A percentile compares a stretch with the other conserved stretches of the same genome.
phyloP scores from a whole-genome alignment of 2,888 invertebrate species.

The Teleogryllus oceanicus region DNA sequence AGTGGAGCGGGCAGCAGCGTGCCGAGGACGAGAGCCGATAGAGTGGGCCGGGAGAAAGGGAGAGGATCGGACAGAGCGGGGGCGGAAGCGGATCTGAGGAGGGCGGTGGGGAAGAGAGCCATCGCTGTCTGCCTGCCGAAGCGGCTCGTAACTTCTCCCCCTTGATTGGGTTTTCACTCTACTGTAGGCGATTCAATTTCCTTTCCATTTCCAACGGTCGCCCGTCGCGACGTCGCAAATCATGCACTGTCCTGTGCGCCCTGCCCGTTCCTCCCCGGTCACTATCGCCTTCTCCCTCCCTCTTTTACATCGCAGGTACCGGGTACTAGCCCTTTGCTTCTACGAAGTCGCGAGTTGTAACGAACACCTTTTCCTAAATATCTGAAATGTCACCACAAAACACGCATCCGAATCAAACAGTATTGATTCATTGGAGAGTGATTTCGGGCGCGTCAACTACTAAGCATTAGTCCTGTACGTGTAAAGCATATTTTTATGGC shows the following conservation, averaged over 20 bases:
- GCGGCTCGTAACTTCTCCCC: not conserved
- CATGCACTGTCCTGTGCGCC: not conserved
- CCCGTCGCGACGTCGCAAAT: not conserved
- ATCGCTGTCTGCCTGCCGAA: not conserved
- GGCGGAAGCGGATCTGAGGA: not conserved
- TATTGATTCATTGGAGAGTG: no score
- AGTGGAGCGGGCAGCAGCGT: not conserved
- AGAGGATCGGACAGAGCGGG: not conserved
- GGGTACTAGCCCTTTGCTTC: no score
- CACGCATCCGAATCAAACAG: no score
- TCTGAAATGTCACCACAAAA: no score
- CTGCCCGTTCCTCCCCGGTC: not conserved
- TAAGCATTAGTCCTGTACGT: no score
- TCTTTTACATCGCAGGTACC: no score
- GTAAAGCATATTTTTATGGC: no score
- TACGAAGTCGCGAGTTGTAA: no score
- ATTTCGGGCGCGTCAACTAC: no score
- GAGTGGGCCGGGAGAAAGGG: not conserved
- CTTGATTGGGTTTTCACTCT: slow-evolving; percentile 18
- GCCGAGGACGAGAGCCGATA: not conserved
- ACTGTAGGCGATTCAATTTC: slow-evolving; percentile 18
- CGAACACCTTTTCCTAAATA: no score
- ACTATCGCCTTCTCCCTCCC: not conserved
- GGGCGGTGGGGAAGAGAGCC: not conserved
- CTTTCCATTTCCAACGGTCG: not conserved